A percentile compares a stretch with the other conserved stretches of the same genome.
phyloP scores from a whole-genome alignment of 1,140 invertebrate genomes.

The Hormaphis cornu region DNA sequence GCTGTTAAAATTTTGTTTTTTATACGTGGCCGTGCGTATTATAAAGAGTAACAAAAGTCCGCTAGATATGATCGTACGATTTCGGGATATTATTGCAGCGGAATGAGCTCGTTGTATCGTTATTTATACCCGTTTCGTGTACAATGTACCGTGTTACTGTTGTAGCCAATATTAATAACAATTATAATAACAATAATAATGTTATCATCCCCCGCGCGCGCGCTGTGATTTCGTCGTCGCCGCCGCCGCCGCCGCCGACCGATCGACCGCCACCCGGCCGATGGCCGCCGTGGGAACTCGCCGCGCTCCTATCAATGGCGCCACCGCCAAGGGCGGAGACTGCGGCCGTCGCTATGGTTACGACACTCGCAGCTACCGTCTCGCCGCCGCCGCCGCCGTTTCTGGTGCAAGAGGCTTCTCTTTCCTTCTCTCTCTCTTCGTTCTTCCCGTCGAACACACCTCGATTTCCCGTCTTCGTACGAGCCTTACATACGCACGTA shows the following conservation, averaged over 20 bases:
- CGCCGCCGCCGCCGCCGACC: background rate
- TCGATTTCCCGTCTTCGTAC: background rate
- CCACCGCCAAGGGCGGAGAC: conserved; percentile 28
- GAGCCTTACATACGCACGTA: background rate
- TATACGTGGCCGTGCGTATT: no score
- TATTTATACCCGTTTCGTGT: no score
- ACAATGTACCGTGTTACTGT: no score
- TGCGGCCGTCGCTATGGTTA: conserved; percentile 16
- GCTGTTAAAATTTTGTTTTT: no score
- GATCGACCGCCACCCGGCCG: background rate
- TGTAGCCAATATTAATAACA: no score
- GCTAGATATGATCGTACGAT: no score
- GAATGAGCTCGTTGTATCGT: no score
- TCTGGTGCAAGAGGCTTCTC: background rate
- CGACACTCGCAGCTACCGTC: background rate
- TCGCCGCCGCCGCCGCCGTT: background rate
- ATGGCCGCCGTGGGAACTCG: conserved; percentile 12
- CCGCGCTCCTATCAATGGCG: conserved; percentile 15
- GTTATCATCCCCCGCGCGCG: background rate
- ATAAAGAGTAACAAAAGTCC: no score
- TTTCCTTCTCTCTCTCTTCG: background rate
- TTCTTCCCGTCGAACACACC: background rate
- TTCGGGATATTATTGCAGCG: no score
- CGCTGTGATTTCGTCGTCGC: no score
- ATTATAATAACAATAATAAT: background rate